phyloP scores from a whole-genome alignment of 2,888 invertebrate genomes.

The Agrotis exclamationis region DNA sequence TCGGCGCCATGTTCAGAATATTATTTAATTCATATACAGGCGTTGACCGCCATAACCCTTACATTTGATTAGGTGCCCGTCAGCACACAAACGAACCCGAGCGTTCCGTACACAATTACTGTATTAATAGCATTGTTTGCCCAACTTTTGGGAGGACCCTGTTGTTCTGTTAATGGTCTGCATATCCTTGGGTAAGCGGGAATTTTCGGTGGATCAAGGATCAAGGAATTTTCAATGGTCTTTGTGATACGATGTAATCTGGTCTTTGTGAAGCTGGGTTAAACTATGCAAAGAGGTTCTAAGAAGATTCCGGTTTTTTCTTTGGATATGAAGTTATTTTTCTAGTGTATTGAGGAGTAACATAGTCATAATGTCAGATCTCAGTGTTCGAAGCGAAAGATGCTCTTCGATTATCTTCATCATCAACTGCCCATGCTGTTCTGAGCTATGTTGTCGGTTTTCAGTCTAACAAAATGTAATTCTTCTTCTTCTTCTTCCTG shows the following conservation, averaged over 20 bases:
- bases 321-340: neutral
- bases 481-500: too few relatives aligned
- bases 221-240: neutral
- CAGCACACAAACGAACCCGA: conserved; percentile 60
- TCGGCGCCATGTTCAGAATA: neutral
- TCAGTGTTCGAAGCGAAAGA: too few relatives aligned
- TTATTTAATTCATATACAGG: conserved; percentile 51
- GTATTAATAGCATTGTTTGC: conserved; percentile 63
- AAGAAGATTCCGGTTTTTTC: neutral
- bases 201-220: conserved; percentile 1
- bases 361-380: too few relatives aligned
- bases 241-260: neutral
- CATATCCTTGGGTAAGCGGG: conserved; percentile 9
- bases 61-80: conserved; percentile 65
- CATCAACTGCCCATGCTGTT: neutral
- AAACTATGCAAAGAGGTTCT: neutral
- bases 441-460: neutral
- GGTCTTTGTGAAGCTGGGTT: neutral
- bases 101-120: conserved; percentile 52
- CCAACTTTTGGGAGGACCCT: conserved; percentile 24
- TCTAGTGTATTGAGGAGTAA: too few relatives aligned
- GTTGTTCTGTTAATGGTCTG: conserved; percentile 23
- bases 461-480: neutral
- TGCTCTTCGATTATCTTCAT: too few relatives aligned
- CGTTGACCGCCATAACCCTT: conserved; percentile 45